These are phyloP conservation scores for Melanophora roralis DNA, from an alignment of 2,888 invertebrate species.

Conservation along the genomic window DNA sequence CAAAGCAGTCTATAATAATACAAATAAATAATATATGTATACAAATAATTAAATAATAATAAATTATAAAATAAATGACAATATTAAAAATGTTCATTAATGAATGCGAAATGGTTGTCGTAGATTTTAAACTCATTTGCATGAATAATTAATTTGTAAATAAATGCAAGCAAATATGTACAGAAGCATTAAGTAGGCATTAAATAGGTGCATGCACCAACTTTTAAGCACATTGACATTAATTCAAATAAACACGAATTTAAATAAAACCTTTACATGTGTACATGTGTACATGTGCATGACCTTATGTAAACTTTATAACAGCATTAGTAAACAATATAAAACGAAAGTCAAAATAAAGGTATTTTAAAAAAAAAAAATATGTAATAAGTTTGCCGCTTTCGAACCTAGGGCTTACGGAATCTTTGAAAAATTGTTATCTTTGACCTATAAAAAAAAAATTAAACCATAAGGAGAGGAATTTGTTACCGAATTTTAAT, in stretches of 20 bases:
- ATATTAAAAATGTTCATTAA: constrained; percentile 69
- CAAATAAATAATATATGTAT: constrained; percentile 23
- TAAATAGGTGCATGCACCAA: too few relatives aligned
- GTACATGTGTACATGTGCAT: neutral
- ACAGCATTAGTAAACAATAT: constrained; percentile 1
- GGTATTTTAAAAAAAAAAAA: too few relatives aligned
- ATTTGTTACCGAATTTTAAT: too few relatives aligned
- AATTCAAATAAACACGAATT: neutral
- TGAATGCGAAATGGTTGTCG: constrained; percentile 65
- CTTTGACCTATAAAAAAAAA: too few relatives aligned
- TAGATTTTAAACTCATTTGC: constrained; percentile 69
- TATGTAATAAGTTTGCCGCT: too few relatives aligned
- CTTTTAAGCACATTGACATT: neutral
- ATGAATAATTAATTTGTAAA: constrained; percentile 68
- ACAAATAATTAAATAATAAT: constrained; percentile 73
- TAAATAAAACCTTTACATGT: constrained; percentile 3
- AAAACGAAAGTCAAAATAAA: neutral
- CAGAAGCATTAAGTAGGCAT: neutral
- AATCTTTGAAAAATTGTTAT: too few relatives aligned
- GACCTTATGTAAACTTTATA: too few relatives aligned
- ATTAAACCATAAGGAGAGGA: too few relatives aligned
- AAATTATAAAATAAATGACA: constrained; percentile 65
- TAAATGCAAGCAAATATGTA: constrained; percentile 17
- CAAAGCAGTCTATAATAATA: neutral
- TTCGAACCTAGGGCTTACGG: too few relatives aligned